These are phyloP conservation scores for Scartelaos histophorus DNA, from an alignment of 2,113 vertebrate genomes.

Conservation along the genomic window DNA sequence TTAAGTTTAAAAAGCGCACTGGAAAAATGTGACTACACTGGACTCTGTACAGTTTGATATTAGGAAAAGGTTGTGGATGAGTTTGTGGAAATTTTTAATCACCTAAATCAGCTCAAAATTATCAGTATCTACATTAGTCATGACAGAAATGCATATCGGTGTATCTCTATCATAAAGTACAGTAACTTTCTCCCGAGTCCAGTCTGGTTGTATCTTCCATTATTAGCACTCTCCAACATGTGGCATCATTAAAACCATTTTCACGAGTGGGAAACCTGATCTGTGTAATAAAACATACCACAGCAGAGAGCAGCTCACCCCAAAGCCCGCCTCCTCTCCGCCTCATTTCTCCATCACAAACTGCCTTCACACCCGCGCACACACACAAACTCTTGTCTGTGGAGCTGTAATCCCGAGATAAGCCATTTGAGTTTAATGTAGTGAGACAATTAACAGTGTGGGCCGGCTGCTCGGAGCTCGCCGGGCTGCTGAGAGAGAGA, in stretches of 20 bases:
- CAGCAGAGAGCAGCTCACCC: not conserved
- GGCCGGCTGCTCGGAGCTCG: slow-evolving; percentile 1
- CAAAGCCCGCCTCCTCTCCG: not conserved
- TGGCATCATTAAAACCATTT: slow-evolving; percentile 9
- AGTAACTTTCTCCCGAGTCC: not conserved
- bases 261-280: not conserved
- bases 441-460: slow-evolving; percentile 22
- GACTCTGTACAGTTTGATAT: no score
- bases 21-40: no score
- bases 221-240: slow-evolving; percentile 1
- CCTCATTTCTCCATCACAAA: not conserved
- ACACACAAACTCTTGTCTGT: not conserved
- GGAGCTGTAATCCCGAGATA: not conserved
- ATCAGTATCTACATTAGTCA: no score
- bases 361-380: not conserved
- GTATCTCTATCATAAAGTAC: not conserved
- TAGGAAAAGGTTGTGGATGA: no score
- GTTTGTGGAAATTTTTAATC: no score
- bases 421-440: slow-evolving; percentile 1
- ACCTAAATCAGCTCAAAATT: no score
- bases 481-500: not conserved
- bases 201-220: not conserved
- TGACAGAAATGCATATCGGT: no score
- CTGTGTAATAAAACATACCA: slow-evolving; percentile 2
- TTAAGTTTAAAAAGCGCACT: no score